Base-by-base conservation (phyloP, 2,113 vertebrate genomes). In the Syrmaticus mikado region DNA sequence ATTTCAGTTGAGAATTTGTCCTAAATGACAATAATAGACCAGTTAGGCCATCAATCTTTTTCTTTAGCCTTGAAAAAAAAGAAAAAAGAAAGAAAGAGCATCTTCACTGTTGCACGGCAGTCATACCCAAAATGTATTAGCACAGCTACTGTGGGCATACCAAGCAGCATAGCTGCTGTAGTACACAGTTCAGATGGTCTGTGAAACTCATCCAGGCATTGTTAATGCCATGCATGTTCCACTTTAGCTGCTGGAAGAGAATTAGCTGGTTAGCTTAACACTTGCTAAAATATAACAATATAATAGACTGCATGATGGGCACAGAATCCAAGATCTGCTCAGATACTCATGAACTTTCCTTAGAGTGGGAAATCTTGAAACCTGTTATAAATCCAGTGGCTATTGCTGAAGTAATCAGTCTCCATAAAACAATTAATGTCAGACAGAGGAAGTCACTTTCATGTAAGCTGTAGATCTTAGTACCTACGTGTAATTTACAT, bases 391-490 rank as follows among this genome's bases (percentile, higher is more conserved):
- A 90, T 78, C 57, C 57, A 65, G 1, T n/a, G 38, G 73, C 46
- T 86, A 90, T 90, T 94, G 72, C 76, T 82, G 75, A 85, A 94
- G 76, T 52, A 90, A 92, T 95, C 36, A 1, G 3, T 97, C 94
- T 94, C 82, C 76, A 84, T 95, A 95, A 95, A 96, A 74, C 76
- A 96, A 93, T 92, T 96, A 83, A 94, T 91, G 93, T 93, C 91
- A 96, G 87, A 90, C 82, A 94, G 76, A 93, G 94, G 93, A 96
- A 95, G 93, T 94, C 79, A 82, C 93, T 97, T 97, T 94, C 82
- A 93, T 90, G 85, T 95, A 83, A 96, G 68, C 27, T 90, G 61
- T 48, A 91, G 75, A 43, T 81, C 82, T 94, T 92, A 78, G 71
- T 95, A 75, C 85, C 76, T 80, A 83, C n/a, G 38, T 36, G 77